Evolutionary conservation across 1,140 invertebrate species (phyloP), one percentile per base, ranked within the genome.

Genomic region (Eciton burchellii): DNA sequence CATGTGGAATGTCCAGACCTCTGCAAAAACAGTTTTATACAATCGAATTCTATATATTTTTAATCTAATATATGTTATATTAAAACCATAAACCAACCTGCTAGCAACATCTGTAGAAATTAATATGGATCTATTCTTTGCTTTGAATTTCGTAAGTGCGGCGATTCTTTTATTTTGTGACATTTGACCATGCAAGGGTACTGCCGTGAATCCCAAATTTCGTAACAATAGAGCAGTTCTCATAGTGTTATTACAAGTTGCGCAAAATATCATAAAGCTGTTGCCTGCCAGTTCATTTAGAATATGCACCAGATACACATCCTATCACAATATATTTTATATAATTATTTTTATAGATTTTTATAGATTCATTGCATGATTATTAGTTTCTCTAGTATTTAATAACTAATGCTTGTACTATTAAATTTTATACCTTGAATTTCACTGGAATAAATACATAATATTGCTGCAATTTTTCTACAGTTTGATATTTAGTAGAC

Each of bases 81-180:
- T 14, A 66, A 35, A 35, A 35, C 35, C 35, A 6, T 65, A 26
- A 8, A 93, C 91, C 92, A 89, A 98, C 97, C 98, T 97, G 90
- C 98, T 99, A 1, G 99, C 99, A 16, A 99, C 99, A 95, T 99
- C 99, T 9, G 99, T 99, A 12, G 98, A 99, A 81, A 99, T 98
- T 11, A 99, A 94, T 88, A 98, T 97, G 0, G 97, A 97, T 63
- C 97, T 94, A 89, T 95, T 96, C 94, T 98, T 98, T 14, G 97
- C 96, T 94, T 98, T 98, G 91, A 99, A 99, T 94, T 99, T 99
- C 81, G 97, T 98, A 3, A 99, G 93, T 0, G 98, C 97, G 0
- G 97, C 98, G 60, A 99, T 94, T 5, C 98, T 95, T 91, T 99
- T 99, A 91, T 98, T 98, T 91, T 99, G 98, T 0, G 97, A 97